Base-by-base conservation (phyloP, 2,888 invertebrate genomes). In the Zaprionus bogoriensis region DNA sequence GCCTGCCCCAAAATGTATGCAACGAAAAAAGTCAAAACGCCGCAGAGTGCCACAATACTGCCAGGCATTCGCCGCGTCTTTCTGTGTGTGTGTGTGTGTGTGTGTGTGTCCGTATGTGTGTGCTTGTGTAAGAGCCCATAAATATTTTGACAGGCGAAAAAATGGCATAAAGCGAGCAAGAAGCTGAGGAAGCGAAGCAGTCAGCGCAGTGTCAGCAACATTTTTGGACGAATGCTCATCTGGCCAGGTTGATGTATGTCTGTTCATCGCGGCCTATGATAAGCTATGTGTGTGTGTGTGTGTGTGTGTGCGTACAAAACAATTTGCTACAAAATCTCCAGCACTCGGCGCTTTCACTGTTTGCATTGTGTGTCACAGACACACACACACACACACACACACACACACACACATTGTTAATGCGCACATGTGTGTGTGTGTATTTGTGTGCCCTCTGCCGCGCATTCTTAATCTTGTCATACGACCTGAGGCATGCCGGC, bases 121-220 rank as follows among this genome's bases (percentile, higher is more conserved):
- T 38, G 27, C 14, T 27, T 27, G 20, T 38, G 48, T 50, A 58
- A 68, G 54, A 77, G 61, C 59, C 61, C 72, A 81, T 81, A 84
- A 79, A 79, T 84, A 79, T 79, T 77, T 84, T 67, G 74, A 72
- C 63, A 62, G 57, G 54, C 55, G 53, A 54, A 61, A 61, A 47
- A 55, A 47, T 14, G 32, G 17, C 32, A 36, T 36, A 51, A 48
- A 63, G 25, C 52, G 46, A 19, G n/a, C 9, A 48, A 19, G 20
- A 2, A 1, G 19, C 7, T 36, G 17, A 23, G 1, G 39, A 14
- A 17, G 6, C 28, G n/a, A 27, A 14, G 10, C n/a, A 25, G 38
- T 36, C 47, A 39, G 69, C 44, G 65, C 78, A 63, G 55, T 46
- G 72, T 78, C 66, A 81, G 82, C 66, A 71, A 74, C 41, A 68